These are phyloP conservation scores for Helobdella robusta DNA, from an alignment of 2,888 invertebrate species.

Conservation along the genomic window DNA sequence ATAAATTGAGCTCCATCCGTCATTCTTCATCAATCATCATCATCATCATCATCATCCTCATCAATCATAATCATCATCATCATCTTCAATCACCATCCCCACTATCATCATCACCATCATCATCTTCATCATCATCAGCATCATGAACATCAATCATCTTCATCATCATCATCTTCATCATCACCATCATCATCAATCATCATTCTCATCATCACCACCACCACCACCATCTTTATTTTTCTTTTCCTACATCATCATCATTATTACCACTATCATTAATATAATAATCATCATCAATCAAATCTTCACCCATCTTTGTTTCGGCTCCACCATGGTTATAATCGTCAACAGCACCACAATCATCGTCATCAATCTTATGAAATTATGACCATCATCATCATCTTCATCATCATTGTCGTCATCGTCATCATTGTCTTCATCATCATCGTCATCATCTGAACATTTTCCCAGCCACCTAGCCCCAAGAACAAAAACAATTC, in stretches of 20 bases:
- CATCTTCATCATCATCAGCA: slow-evolving; percentile 14
- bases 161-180: neutral
- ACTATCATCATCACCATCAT: slow-evolving; percentile 13
- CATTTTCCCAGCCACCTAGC: neutral
- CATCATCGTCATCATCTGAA: neutral
- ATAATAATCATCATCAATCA: slow-evolving; percentile 18
- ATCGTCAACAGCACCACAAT: slow-evolving; percentile 20
- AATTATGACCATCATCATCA: neutral
- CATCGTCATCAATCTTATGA: slow-evolving; percentile 13
- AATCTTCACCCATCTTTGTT: slow-evolving; percentile 9
- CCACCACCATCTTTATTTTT: no score
- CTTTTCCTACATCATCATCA: no score
- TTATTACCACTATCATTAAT: no score
- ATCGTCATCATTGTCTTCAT: neutral
- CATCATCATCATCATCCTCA: no score
- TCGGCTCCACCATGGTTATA: slow-evolving; percentile 11
- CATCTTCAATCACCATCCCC: slow-evolving; percentile 16
- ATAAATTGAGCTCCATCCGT: no score
- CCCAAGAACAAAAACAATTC: neutral
- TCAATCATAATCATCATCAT: slow-evolving; percentile 23
- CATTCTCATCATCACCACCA: neutral
- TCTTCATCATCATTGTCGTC: slow-evolving; percentile 5
- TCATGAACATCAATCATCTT: neutral
- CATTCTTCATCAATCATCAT: no score
- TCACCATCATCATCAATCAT: slow-evolving; percentile 16